These are phyloP conservation scores for Vanessa tameamea DNA, from an alignment of 1,140 invertebrate species.

Conservation along the genomic window DNA sequence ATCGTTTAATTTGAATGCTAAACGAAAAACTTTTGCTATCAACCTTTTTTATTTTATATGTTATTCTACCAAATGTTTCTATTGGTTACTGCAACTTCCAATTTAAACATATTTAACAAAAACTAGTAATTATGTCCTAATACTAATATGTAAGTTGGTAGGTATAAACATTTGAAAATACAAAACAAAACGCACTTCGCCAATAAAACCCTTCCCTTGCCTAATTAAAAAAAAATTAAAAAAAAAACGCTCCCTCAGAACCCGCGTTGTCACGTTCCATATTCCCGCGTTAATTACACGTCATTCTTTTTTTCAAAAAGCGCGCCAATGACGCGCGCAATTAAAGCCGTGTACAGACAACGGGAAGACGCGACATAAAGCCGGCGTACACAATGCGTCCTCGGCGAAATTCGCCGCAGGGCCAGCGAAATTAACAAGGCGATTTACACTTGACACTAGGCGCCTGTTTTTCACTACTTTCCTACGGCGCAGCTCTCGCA, in stretches of 20 bases:
- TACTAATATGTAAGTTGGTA: constrained; percentile 18
- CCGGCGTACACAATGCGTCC: constrained; percentile 78
- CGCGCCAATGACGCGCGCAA: constrained; percentile 79
- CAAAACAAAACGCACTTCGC: constrained; percentile 60
- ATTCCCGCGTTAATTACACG: constrained; percentile 80
- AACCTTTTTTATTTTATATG: constrained; percentile 16
- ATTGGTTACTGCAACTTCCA: neutral
- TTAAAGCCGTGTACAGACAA: constrained; percentile 79
- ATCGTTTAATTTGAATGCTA: constrained; percentile 43
- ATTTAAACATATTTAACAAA: neutral
- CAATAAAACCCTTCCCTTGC: constrained; percentile 69
- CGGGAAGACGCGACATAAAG: constrained; percentile 79
- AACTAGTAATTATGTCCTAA: constrained; percentile 6
- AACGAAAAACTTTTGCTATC: constrained; percentile 26
- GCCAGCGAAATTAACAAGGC: constrained; percentile 79
- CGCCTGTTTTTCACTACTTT: constrained; percentile 75
- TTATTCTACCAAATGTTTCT: neutral
- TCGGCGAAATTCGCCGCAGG: constrained; percentile 79
- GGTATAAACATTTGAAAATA: constrained; percentile 41
- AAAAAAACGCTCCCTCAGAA: constrained; percentile 72
- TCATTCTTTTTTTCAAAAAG: constrained; percentile 80
- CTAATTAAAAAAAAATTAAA: constrained; percentile 78
- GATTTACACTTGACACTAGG: constrained; percentile 80
- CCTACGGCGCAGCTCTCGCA: constrained; percentile 52
- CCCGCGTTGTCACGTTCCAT: constrained; percentile 79